Evolutionary conservation across 2,888 invertebrate genomes (phyloP).

Genomic region (Plagodis pulveraria): DNA sequence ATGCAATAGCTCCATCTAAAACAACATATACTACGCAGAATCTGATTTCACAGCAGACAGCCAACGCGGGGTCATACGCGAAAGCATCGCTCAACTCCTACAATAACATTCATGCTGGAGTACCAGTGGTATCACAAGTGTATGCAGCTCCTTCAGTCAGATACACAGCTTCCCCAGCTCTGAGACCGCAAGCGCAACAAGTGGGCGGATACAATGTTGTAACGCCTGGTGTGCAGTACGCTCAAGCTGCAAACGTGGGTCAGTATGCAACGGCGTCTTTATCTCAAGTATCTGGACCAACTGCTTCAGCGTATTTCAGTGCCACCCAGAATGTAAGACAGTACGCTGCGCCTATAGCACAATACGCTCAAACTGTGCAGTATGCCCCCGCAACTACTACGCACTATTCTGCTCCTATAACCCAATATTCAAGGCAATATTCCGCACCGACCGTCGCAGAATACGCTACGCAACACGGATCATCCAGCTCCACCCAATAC

Average conservation of each 20-base stretch:
- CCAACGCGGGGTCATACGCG: slow-evolving; percentile 63
- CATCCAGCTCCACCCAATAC: slow-evolving; percentile 50
- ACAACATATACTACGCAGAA: slow-evolving; percentile 66
- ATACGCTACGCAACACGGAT: slow-evolving; percentile 47
- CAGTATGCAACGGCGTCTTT: slow-evolving; percentile 47
- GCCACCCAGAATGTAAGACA: slow-evolving; percentile 31
- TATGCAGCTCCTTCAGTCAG: slow-evolving; percentile 66
- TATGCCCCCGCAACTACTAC: slow-evolving; percentile 32
- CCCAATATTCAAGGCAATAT: slow-evolving; percentile 41
- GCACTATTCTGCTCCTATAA: slow-evolving; percentile 37
- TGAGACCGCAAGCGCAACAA: slow-evolving; percentile 55
- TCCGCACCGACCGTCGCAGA: slow-evolving; percentile 50
- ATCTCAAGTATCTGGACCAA: slow-evolving; percentile 42
- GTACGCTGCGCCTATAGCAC: slow-evolving; percentile 29
- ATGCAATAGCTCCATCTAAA: slow-evolving; percentile 62
- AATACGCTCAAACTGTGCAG: slow-evolving; percentile 32
- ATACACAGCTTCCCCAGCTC: slow-evolving; percentile 63
- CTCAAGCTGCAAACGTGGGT: slow-evolving; percentile 43
- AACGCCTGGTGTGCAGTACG: slow-evolving; percentile 55
- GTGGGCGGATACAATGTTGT: slow-evolving; percentile 40
- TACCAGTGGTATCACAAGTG: slow-evolving; percentile 79
- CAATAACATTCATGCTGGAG: slow-evolving; percentile 59
- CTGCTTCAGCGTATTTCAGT: slow-evolving; percentile 47
- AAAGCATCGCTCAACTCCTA: slow-evolving; percentile 75
- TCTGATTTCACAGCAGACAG: slow-evolving; percentile 59